Evolutionary conservation across 2,888 invertebrate species (phyloP).

Genomic region (Lepetodrilus schrolli): DNA sequence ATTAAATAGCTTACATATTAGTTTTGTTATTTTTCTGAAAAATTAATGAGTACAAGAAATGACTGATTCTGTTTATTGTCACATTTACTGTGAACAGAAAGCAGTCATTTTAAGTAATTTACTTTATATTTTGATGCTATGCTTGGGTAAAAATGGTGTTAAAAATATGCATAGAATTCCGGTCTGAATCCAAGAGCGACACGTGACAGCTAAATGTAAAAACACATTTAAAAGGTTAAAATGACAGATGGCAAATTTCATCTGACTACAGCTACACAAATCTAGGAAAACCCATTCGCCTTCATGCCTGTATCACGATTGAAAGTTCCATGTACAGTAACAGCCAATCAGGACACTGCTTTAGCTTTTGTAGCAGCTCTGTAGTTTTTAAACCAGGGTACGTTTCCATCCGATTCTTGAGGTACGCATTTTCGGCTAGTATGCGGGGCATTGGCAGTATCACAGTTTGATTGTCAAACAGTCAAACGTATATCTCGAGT

Average conservation of each 20-base stretch:
- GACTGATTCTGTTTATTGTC: too few species aligned
- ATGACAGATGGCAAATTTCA: conserved; percentile 26
- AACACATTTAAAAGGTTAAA: conserved; percentile 23
- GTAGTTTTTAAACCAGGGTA: neutral
- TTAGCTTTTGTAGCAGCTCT: conserved; percentile 3
- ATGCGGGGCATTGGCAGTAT: conserved; percentile 16
- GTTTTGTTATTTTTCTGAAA: too few species aligned
- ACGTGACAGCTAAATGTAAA: conserved; percentile 7
- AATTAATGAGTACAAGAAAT: too few species aligned
- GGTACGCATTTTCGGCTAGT: conserved; percentile 11
- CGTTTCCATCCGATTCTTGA: conserved; percentile 5
- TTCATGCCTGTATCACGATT: neutral
- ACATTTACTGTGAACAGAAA: too few species aligned
- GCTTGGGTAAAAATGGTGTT: conserved; percentile 22
- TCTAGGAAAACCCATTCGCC: conserved; percentile 21
- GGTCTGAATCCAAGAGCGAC: conserved; percentile 2
- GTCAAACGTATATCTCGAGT: conserved; percentile 1
- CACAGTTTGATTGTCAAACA: conserved; percentile 24
- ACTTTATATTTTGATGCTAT: neutral
- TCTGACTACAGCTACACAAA: conserved; percentile 18
- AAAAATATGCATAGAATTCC: conserved; percentile 24
- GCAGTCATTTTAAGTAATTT: too few species aligned
- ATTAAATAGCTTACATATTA: too few species aligned
- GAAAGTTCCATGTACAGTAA: neutral
- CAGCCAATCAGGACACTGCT: conserved; percentile 9